phyloP scores from a whole-genome alignment of 2,113 vertebrate species.

The Oryzias melastigma region DNA sequence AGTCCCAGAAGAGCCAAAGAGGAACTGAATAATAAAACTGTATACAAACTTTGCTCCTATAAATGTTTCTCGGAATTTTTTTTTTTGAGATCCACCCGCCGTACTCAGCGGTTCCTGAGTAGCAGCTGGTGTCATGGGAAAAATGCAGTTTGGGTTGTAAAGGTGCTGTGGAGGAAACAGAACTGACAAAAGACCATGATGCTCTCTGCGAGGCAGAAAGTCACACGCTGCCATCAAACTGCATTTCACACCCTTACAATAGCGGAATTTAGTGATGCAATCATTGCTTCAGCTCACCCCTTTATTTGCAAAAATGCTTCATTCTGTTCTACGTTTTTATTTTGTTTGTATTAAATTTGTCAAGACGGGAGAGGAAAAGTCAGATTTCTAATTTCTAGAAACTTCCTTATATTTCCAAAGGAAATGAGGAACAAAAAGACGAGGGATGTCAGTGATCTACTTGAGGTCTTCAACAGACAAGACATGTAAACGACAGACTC shows the following conservation, averaged over 20 bases:
- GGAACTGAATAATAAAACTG: constrained; percentile 29
- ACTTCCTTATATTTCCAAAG: constrained; percentile 21
- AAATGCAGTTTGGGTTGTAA: constrained; percentile 29
- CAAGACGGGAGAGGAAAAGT: too few relatives aligned
- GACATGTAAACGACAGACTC: constrained; percentile 54
- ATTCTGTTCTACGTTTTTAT: constrained; percentile 14
- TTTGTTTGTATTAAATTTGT: constrained; percentile 17
- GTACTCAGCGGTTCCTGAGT: constrained; percentile 30
- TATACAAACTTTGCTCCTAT: constrained; percentile 36
- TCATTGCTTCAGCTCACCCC: constrained; percentile 13
- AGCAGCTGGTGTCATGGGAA: constrained; percentile 33
- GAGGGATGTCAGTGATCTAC: constrained; percentile 35
- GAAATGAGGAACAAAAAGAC: constrained; percentile 27
- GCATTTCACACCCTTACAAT: constrained; percentile 30
- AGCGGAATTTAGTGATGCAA: constrained; percentile 9
- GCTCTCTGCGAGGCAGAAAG: constrained; percentile 26
- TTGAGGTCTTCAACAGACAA: constrained; percentile 24
- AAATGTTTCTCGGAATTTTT: not conserved
- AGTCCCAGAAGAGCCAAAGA: constrained; percentile 20
- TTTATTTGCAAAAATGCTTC: constrained; percentile 2
- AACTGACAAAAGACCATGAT: constrained; percentile 47
- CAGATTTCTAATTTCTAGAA: constrained; percentile 31
- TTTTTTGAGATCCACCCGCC: constrained; percentile 34
- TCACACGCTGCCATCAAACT: constrained; percentile 15
- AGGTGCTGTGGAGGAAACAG: constrained; percentile 21